phyloP scores from a whole-genome alignment of 2,797 vertebrate genomes.

The Pyrrhura leucotis region DNA sequence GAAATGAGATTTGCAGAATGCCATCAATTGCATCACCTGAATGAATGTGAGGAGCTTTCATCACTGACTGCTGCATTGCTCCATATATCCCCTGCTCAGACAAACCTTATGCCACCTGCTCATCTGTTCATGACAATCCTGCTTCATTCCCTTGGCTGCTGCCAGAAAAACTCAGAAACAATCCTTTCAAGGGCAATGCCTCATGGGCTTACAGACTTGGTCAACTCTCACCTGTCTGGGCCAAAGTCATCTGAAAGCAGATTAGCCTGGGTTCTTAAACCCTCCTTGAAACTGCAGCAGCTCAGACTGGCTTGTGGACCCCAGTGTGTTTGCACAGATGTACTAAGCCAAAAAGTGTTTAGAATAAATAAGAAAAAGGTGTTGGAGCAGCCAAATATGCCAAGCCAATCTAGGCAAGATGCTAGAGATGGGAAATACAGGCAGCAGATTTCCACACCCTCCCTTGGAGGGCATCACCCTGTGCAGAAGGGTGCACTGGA shows the following conservation, averaged over 20 bases:
- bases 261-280: background rate
- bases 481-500: background rate
- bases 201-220: background rate
- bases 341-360: background rate
- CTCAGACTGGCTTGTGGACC: background rate
- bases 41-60: rapidly evolving
- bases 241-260: background rate
- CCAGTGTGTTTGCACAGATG: rapidly evolving
- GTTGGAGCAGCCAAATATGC: background rate
- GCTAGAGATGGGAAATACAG: rapidly evolving
- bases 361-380: background rate
- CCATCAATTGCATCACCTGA: background rate
- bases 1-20: background rate
- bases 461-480: background rate
- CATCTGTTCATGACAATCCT: background rate
- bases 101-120: background rate
- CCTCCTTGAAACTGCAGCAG: rapidly evolving
- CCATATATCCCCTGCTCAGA: background rate
- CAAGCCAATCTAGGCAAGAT: background rate
- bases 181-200: background rate
- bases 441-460: rapidly evolving
- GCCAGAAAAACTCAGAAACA: background rate
- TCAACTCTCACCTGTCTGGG: background rate
- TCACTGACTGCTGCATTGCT: background rate
- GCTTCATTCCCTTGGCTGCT: background rate